Base-by-base conservation (phyloP, 2,797 vertebrate species). In the Onychomys leucogaster region DNA sequence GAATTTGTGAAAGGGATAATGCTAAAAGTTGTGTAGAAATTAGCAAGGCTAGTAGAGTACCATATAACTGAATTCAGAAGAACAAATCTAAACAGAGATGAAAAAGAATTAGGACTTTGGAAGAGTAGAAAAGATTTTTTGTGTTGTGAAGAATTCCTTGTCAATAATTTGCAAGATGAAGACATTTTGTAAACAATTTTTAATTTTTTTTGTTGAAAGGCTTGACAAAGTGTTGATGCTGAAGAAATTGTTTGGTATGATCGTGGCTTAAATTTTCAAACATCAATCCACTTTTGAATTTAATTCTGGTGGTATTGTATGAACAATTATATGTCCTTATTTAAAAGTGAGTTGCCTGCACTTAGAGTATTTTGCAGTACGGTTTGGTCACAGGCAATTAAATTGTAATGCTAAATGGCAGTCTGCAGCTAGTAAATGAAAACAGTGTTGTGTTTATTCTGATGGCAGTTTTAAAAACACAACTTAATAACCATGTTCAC, bases 241-340 rank as follows among this genome's bases (percentile, higher is more conserved):
- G 41, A 89, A 46, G n/a, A 90, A 85, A 76, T 77, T 94, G 37
- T 41, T 75, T 29, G 52, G 34, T 52, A 77, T 95, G 17, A 19
- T 86, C 52, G 82, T 92, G 21, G 52, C 80, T 92, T 96, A 49
- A 69, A n/a, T 76, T 96, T 93, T 65, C 65, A 95, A 93, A 37
- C 9, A 63, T 78, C 19, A 34, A 5, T 92, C 63, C 29, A 73
- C 78, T 92, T 96, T 76, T 77, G 88, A 85, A 71, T 27, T 86
- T 81, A 80, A 63, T 12, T 91, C 55, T 73, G 13, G 5, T 83
- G 63, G 27, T 61, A 61, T 46, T 34, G 43, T 61, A 90, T 21
- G 43, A 69, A 71, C 34, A 78, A 34, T 65, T 29, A 61, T 32
- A 55, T 93, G 49, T 73, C 34, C 41, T 80, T 80, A 67, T 49